Evolutionary conservation across 1,140 invertebrate genomes (phyloP).

Genomic region (Pteromalus puparum): DNA sequence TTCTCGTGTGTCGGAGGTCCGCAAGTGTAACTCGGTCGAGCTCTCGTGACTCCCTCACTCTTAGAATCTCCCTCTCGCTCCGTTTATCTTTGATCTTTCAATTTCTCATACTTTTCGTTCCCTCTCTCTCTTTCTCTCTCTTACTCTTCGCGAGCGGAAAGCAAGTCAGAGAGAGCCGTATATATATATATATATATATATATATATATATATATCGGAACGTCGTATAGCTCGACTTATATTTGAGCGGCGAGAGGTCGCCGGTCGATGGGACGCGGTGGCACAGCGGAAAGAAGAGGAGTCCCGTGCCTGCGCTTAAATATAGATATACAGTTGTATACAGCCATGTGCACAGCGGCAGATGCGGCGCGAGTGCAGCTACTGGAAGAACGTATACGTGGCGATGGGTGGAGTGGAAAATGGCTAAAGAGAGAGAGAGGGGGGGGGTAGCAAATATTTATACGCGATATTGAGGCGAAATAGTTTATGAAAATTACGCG

Average conservation of each 20-base stretch:
- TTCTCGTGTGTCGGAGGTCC: constrained; percentile 63
- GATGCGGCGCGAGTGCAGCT: not conserved
- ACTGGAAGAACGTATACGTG: not conserved
- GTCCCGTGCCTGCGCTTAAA: not conserved
- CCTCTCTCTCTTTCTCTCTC: constrained; percentile 7
- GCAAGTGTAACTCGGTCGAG: constrained; percentile 66
- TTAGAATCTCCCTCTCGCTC: constrained; percentile 35
- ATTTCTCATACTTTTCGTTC: constrained; percentile 68
- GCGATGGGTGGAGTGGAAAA: not conserved
- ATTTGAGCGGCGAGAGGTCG: constrained; percentile 17
- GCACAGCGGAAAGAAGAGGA: not conserved
- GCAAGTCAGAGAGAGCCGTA: constrained; percentile 1
- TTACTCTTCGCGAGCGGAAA: not conserved
- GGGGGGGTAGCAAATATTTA: constrained; percentile 16
- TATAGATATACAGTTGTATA: not conserved
- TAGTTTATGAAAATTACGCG: constrained; percentile 23
- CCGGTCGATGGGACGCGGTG: constrained; percentile 25
- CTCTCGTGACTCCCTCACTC: constrained; percentile 65
- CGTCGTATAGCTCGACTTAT: constrained; percentile 35
- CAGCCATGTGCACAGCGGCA: not conserved
- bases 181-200: not conserved
- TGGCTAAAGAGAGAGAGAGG: constrained; percentile 12
- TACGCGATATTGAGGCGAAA: not conserved
- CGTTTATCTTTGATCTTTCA: constrained; percentile 70
- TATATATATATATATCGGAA: constrained; percentile 53